phyloP scores from a whole-genome alignment of 2,888 invertebrate genomes.

The Cerastis leucographa region DNA sequence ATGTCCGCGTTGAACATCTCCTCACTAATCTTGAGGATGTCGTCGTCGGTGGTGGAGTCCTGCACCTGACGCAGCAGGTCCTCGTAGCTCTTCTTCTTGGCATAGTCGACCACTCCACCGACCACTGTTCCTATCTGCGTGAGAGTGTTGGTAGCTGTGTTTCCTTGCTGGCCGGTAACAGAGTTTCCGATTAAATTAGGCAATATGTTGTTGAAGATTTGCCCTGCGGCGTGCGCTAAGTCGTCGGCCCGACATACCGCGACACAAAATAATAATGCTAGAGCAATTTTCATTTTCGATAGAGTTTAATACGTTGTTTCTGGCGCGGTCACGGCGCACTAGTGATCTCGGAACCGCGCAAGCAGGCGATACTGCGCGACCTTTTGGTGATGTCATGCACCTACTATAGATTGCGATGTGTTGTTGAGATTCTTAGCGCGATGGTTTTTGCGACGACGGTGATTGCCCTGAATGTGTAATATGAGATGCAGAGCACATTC shows the following conservation, averaged over 20 bases:
- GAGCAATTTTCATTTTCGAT: slow-evolving; percentile 81
- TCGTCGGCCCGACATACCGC: slow-evolving; percentile 82
- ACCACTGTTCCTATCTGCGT: slow-evolving; percentile 87
- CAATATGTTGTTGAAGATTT: slow-evolving; percentile 86
- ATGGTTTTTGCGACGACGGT: slow-evolving; percentile 81
- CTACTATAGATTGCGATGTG: slow-evolving; percentile 79
- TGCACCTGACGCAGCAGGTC: slow-evolving; percentile 85
- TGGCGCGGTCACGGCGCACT: slow-evolving; percentile 85
- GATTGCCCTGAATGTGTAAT: slow-evolving; percentile 76
- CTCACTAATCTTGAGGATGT: slow-evolving; percentile 93
- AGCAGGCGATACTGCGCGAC: slow-evolving; percentile 82
- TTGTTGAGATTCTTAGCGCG: slow-evolving; percentile 83
- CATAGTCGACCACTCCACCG: slow-evolving; percentile 88
- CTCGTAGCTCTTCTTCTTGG: slow-evolving; percentile 88
- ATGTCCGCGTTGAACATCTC: slow-evolving; percentile 93
- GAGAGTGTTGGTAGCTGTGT: slow-evolving; percentile 84
- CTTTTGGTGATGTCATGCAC: slow-evolving; percentile 87
- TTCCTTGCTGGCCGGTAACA: slow-evolving; percentile 84
- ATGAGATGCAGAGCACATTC: slow-evolving; percentile 63
- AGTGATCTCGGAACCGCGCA: slow-evolving; percentile 83
- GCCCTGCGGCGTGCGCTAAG: slow-evolving; percentile 84
- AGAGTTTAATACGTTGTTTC: slow-evolving; percentile 78
- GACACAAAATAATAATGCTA: slow-evolving; percentile 78
- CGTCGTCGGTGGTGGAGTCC: slow-evolving; percentile 91
- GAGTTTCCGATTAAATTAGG: slow-evolving; percentile 85